Evolutionary conservation across 2,113 vertebrate species (phyloP), one percentile per base, ranked within the genome.

Genomic region (Vombatus ursinus): DNA sequence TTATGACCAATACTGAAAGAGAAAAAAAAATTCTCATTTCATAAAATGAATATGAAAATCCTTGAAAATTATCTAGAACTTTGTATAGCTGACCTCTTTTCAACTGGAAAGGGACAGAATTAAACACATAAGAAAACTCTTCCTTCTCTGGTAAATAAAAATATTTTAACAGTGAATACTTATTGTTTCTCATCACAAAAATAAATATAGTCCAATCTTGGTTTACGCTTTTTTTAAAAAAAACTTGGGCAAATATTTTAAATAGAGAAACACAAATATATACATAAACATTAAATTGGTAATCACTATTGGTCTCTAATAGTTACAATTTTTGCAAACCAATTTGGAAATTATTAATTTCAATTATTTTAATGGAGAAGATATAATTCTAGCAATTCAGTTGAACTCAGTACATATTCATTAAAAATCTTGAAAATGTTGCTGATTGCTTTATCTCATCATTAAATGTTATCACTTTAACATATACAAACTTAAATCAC

Each of bases 321-420:
- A 95, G 31, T 37, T 90, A 93, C 24, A 95, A 68, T 52, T 50
- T 49, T 91, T 52, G 9, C 94, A 93, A 94, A 91, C 91, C 52
- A 95, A 96, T 28, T 89, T 23, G 52, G 93, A 95, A 25, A 89
- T 89, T n/a, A 92, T 93, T 10, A 91, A 2, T 5, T 44, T 6
- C 37, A 50, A 3, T 91, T 94, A 84, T 54, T 90, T 92, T 54
- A 90, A 54, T 77, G 53, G 2, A 52, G 8, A 68, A 51, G 24
- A 48, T 92, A 52, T 24, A n/a, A 37, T 61, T 2, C 77, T 49
- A 14, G 8, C 26, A 94, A 84, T 8, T 51, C 90, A 1, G 91
- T 22, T 90, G 44, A 94, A 93, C 51, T 94, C 52, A 84, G 68
- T 57, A 95, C 25, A 48, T 4, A 90, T 89, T 91, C 53, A 68